Conservation (phyloP, 2,797 vertebrate genomes). For the Varecia variegata region DNA sequence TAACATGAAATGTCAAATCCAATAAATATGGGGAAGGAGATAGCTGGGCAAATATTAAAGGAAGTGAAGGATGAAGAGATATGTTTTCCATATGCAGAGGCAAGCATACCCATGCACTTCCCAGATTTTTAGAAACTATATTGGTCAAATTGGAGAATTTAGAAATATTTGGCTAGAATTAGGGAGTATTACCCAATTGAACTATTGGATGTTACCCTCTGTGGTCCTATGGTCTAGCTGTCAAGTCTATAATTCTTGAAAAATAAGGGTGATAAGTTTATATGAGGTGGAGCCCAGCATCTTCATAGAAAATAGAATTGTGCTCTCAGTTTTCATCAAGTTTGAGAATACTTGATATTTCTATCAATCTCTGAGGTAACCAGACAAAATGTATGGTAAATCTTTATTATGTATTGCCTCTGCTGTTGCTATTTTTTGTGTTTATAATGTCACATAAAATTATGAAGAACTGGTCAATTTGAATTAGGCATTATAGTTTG, state of each 20-base stretch:
- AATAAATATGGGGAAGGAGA: slow-evolving; percentile 28
- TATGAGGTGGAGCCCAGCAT: neutral
- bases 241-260: neutral
- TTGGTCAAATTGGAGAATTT: neutral
- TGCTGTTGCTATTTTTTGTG: neutral
- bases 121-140: neutral
- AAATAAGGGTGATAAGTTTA: neutral
- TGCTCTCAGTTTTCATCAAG: neutral
- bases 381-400: neutral
- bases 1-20: slow-evolving; percentile 58
- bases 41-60: neutral
- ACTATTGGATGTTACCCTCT: neutral
- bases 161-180: neutral
- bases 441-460: slow-evolving; percentile 17
- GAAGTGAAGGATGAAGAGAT: slow-evolving; percentile 24
- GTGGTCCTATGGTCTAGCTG: neutral
- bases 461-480: neutral
- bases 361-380: neutral
- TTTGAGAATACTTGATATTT: neutral
- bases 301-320: neutral
- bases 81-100: neutral
- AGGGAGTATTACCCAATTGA: neutral
- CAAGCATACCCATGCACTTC: neutral
- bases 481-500: neutral
- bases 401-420: neutral